These are phyloP conservation scores for Salvator merianae DNA, from an alignment of 2,113 vertebrate species.

Conservation along the genomic window DNA sequence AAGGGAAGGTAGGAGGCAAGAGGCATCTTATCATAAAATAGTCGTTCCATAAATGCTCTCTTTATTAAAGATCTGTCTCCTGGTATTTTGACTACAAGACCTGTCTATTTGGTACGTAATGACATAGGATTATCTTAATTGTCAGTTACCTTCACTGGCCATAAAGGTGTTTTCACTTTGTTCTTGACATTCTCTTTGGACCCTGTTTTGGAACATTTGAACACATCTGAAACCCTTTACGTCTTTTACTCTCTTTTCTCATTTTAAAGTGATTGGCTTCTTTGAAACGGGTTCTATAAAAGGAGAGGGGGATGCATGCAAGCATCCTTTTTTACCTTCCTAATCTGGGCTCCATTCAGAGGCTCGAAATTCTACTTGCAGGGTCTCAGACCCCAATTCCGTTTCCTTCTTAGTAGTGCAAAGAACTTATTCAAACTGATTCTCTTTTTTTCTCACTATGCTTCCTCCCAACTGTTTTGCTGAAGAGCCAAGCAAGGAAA, in stretches of 20 bases:
- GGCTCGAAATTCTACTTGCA: neutral
- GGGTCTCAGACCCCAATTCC: neutral
- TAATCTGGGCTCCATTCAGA: neutral
- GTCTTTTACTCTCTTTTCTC: no score
- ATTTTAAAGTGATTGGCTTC: no score
- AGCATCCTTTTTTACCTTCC: neutral
- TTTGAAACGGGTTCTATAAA: neutral
- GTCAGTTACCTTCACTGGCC: neutral
- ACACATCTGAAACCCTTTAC: neutral
- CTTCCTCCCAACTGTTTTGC: neutral
- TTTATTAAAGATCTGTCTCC: neutral
- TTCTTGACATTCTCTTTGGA: neutral
- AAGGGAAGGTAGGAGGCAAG: neutral
- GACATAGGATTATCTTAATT: neutral
- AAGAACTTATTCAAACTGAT: neutral
- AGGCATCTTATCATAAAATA: neutral
- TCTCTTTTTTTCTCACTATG: neutral
- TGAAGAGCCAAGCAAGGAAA: neutral
- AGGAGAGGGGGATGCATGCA: no score
- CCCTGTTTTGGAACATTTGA: neutral
- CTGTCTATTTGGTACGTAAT: constrained; percentile 1
- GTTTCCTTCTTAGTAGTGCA: neutral
- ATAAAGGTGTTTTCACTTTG: neutral
- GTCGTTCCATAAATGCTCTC: neutral
- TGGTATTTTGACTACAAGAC: neutral